phyloP scores from a whole-genome alignment of 2,113 vertebrate species.

The Rafetus swinhoei region DNA sequence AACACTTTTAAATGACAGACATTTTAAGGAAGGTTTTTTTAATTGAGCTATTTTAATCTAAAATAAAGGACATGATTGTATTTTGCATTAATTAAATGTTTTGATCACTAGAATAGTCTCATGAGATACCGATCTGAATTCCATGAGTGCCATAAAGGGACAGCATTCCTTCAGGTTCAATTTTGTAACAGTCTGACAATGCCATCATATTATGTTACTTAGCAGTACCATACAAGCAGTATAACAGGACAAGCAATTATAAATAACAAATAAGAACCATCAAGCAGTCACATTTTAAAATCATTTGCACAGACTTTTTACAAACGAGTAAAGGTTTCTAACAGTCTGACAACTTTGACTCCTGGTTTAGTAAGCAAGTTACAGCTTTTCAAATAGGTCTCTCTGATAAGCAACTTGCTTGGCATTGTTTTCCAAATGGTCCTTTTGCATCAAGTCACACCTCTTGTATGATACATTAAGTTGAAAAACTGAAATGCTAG shows the following conservation, averaged over 20 bases:
- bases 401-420: not conserved
- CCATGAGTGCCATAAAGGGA: not conserved
- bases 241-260: not conserved
- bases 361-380: not conserved
- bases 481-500: not conserved
- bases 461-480: not conserved
- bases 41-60: not conserved
- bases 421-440: not conserved
- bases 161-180: not conserved
- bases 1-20: accelerated
- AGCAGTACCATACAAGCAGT: not conserved
- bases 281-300: not conserved
- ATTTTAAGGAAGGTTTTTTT: not conserved
- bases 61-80: not conserved
- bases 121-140: not conserved
- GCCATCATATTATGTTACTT: not conserved
- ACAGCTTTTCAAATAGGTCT: not conserved
- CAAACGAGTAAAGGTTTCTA: not conserved
- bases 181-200: not conserved
- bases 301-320: not conserved
- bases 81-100: slow-evolving; percentile 35
- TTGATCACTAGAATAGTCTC: not conserved
- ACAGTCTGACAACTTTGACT: not conserved
- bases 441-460: accelerated
- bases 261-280: not conserved